These are phyloP conservation scores for Chondrosia reniformis DNA, from an alignment of 37 sponge, comb jelly and placozoan genomes.

Conservation along the genomic window DNA sequence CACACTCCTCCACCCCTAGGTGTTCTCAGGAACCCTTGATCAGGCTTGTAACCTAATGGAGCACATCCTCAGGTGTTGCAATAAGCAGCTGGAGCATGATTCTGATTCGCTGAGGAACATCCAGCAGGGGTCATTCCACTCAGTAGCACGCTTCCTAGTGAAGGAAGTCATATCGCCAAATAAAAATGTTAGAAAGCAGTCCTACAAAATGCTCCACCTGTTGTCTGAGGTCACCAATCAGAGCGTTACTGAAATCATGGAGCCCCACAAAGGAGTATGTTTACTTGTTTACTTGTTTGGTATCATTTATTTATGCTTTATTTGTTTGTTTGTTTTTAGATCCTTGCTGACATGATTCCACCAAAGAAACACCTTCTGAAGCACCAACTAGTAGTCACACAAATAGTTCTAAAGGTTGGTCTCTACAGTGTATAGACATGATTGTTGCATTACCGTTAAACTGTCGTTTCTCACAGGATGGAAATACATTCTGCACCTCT, in stretches of 20 bases:
- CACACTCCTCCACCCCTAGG: conserved; percentile 18
- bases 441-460: no score
- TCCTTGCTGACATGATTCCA: conserved; percentile 87
- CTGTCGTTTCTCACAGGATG: no score
- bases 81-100: conserved; percentile 57
- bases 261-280: conserved; percentile 70
- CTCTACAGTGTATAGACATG: no score
- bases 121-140: conserved; percentile 61
- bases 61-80: conserved; percentile 77
- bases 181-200: conserved; percentile 87
- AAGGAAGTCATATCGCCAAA: conserved; percentile 94
- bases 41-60: conserved; percentile 69
- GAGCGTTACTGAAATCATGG: conserved; percentile 82
- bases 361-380: conserved; percentile 87
- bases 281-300: not conserved
- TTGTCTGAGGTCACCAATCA: conserved; percentile 73
- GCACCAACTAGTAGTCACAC: conserved; percentile 84
- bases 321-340: not conserved
- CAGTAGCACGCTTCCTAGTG: conserved; percentile 72
- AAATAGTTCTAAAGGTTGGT: conserved; percentile 88
- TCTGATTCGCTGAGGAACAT: conserved; percentile 13
- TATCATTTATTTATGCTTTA: not conserved
- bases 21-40: conserved; percentile 85
- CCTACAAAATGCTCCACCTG: conserved; percentile 49
- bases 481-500: conserved; percentile 87